Evolutionary conservation across 2,888 invertebrate genomes (phyloP).

Genomic region (Drosophila pseudotakahashii): DNA sequence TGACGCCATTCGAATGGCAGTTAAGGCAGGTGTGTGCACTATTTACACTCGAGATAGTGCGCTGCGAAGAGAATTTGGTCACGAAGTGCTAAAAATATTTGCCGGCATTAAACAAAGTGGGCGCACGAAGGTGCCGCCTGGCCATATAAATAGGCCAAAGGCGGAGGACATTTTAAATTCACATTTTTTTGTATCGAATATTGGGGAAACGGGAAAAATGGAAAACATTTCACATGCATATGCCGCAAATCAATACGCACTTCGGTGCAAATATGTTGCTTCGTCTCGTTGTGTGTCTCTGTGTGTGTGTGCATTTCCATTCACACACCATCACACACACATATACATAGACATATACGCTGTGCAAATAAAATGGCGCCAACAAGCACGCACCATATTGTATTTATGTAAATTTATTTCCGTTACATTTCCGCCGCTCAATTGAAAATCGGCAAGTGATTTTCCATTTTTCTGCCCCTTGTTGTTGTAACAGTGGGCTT

Average conservation of each 20-base stretch:
- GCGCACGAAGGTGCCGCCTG: constrained; percentile 28
- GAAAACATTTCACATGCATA: constrained; percentile 46
- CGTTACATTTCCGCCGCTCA: constrained; percentile 80
- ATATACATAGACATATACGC: constrained; percentile 20
- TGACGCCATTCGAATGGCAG: constrained; percentile 41
- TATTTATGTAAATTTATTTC: constrained; percentile 81
- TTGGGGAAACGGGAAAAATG: constrained; percentile 10
- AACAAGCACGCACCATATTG: constrained; percentile 79
- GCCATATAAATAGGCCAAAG: constrained; percentile 9
- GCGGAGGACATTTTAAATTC: constrained; percentile 34
- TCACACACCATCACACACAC: constrained; percentile 9
- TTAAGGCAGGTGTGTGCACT: constrained; percentile 52
- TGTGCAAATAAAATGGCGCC: constrained; percentile 76
- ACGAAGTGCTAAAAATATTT: constrained; percentile 62
- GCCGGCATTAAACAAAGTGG: constrained; percentile 55
- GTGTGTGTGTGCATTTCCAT: constrained; percentile 30
- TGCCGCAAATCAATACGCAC: constrained; percentile 71
- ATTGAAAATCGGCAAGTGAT: constrained; percentile 79
- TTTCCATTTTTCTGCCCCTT: constrained; percentile 45
- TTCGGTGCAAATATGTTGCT: constrained; percentile 58
- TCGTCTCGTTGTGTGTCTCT: constrained; percentile 1
- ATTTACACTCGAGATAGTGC: constrained; percentile 68
- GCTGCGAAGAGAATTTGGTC: constrained; percentile 68
- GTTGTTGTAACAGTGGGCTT: constrained; percentile 19
- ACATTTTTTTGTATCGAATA: constrained; percentile 21